Evolutionary conservation across 2,797 vertebrate genomes (phyloP).

Genomic region (Eutrigla gurnardus): DNA sequence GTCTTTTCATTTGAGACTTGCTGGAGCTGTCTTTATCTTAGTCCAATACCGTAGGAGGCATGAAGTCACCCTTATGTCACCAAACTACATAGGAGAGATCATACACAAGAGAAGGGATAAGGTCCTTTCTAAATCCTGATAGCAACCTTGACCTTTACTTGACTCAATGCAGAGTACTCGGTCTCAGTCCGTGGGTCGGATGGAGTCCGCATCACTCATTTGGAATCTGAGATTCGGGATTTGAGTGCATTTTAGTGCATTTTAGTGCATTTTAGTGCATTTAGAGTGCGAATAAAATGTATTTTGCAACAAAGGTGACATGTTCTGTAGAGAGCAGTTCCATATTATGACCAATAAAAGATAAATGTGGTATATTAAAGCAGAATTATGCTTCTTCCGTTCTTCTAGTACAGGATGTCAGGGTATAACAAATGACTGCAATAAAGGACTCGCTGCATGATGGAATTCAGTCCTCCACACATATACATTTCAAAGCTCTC

Average conservation of each 20-base stretch:
- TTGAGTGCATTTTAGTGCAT: neutral
- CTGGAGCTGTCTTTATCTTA: neutral
- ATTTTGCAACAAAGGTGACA: neutral
- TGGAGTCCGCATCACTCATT: neutral
- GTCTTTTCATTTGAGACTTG: neutral
- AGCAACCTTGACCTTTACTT: neutral
- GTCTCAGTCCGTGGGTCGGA: neutral
- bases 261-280: neutral
- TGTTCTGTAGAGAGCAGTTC: neutral
- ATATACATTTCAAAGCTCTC: slow-evolving; percentile 44
- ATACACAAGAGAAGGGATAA: neutral
- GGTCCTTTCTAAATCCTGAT: neutral
- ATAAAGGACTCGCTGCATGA: slow-evolving; percentile 47
- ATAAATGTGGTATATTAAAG: slow-evolving; percentile 6
- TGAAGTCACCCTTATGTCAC: neutral
- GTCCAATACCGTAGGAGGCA: slow-evolving; percentile 1
- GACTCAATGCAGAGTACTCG: neutral
- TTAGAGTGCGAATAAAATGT: neutral
- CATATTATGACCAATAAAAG: slow-evolving; percentile 9
- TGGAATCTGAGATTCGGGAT: neutral
- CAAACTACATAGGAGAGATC: neutral
- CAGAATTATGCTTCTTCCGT: slow-evolving; percentile 3
- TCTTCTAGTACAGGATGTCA: slow-evolving; percentile 36
- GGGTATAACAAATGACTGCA: slow-evolving; percentile 50
- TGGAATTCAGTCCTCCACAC: slow-evolving; percentile 37